Conservation (phyloP, 2,113 vertebrate species). For the Lamprologus ornatipinnis region DNA sequence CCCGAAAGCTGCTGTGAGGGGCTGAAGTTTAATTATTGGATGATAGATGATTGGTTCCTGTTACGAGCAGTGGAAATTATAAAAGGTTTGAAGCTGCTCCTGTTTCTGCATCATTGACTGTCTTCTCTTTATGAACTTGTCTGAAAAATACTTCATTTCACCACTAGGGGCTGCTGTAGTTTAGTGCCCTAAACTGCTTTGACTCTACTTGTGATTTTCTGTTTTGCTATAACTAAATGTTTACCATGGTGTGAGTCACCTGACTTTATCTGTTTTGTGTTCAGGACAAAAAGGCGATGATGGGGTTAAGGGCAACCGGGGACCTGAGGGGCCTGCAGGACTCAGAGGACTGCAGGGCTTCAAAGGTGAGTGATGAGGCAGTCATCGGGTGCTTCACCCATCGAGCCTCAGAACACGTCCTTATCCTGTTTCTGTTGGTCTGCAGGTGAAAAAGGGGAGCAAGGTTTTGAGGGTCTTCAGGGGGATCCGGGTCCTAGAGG, state of each 20-base stretch:
- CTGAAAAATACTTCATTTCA: not conserved
- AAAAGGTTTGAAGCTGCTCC: not conserved
- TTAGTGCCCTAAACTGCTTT: not conserved
- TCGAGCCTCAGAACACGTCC: not conserved
- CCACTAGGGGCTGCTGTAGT: not conserved
- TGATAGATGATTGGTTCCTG: not conserved
- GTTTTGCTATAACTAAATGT: not conserved
- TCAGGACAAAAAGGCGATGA: constrained; percentile 60
- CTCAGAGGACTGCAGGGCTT: constrained; percentile 40
- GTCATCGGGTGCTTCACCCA: not conserved
- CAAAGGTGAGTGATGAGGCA: constrained; percentile 51
- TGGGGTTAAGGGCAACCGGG: constrained; percentile 49
- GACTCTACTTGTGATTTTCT: not conserved
- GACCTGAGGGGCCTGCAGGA: constrained; percentile 33
- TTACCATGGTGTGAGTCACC: not conserved
- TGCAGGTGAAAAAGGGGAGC: constrained; percentile 63
- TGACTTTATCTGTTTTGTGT: not conserved
- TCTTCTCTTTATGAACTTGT: not conserved
- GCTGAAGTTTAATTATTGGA: not conserved
- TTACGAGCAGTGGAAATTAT: not conserved
- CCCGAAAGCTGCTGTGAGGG: not conserved
- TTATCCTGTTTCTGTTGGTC: not conserved
- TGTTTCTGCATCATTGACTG: not conserved
- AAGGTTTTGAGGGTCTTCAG: constrained; percentile 23
- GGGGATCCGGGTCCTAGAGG: constrained; percentile 47